Conservation (phyloP, 2,113 vertebrate species). For the Thunnus maccoyii region DNA sequence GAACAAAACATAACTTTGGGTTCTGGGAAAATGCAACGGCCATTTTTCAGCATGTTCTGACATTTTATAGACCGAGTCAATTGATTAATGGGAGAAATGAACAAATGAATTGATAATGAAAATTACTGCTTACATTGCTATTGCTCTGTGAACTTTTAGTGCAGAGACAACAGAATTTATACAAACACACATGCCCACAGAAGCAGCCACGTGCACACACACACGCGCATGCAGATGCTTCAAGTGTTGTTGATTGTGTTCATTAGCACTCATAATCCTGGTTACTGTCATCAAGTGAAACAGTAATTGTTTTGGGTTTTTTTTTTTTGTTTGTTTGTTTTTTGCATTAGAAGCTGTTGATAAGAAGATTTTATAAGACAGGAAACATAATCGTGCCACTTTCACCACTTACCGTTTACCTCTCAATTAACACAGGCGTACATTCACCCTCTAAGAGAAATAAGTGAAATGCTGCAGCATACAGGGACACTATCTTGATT, state of each 20-base stretch:
- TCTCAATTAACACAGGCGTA: conserved; percentile 41
- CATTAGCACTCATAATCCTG: conserved; percentile 74
- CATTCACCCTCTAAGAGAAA: conserved; percentile 12
- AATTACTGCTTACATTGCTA: neutral
- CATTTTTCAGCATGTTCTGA: neutral
- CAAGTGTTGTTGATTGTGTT: conserved; percentile 72
- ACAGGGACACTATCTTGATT: conserved; percentile 46
- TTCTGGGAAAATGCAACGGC: neutral
- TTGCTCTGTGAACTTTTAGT: neutral
- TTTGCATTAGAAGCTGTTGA: conserved; percentile 55
- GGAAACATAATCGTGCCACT: conserved; percentile 46
- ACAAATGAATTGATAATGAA: neutral
- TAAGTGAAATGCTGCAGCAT: conserved; percentile 17
- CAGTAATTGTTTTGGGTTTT: conserved; percentile 56
- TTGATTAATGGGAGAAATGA: neutral
- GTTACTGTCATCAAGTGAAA: conserved; percentile 66
- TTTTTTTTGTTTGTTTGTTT: conserved; percentile 5
- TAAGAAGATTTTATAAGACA: conserved; percentile 51
- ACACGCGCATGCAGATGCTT: conserved; percentile 22
- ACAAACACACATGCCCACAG: neutral
- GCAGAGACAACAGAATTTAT: neutral
- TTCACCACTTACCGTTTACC: conserved; percentile 28
- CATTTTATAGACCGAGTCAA: neutral
- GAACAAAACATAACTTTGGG: neutral
- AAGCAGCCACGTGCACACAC: conserved; percentile 15